Evolutionary conservation across 30 jellyfish, hydroid and myxozoan genomes (phyloP).

Genomic region (Phacellophora camtschatica): DNA sequence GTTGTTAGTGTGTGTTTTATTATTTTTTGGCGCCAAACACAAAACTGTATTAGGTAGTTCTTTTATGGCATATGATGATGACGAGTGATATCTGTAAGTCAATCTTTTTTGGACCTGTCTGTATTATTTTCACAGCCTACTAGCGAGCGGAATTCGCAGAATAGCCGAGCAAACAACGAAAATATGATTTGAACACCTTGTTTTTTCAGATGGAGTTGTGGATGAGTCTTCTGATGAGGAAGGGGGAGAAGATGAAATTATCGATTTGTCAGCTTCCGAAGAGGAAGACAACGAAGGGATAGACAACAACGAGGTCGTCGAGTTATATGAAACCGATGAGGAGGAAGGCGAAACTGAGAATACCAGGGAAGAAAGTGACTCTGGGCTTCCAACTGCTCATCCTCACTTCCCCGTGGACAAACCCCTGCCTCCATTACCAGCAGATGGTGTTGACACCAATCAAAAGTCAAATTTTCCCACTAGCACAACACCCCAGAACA

Average conservation of each 20-base stretch:
- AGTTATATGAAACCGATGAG: slow-evolving; percentile 46
- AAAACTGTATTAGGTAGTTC: too few relatives aligned
- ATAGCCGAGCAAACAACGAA: background rate
- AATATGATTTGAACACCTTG: too few relatives aligned
- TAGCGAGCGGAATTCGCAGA: too few relatives aligned
- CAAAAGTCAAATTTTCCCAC: too few relatives aligned
- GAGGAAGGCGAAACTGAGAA: background rate
- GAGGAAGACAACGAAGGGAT: slow-evolving; percentile 28
- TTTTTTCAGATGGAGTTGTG: slow-evolving; percentile 33
- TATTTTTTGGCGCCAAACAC: too few relatives aligned
- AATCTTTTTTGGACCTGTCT: too few relatives aligned
- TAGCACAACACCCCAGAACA: too few relatives aligned
- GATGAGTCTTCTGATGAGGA: slow-evolving; percentile 67
- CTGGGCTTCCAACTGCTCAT: slow-evolving; percentile 9
- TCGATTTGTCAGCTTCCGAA: slow-evolving; percentile 69
- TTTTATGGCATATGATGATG: too few relatives aligned
- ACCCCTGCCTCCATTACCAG: slow-evolving; percentile 58
- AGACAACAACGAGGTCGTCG: slow-evolving; percentile 1
- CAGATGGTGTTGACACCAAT: too few relatives aligned
- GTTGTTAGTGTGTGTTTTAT: too few relatives aligned
- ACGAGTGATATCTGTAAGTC: too few relatives aligned
- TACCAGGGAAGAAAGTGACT: background rate
- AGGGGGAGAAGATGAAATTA: slow-evolving; percentile 67
- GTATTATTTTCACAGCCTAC: too few relatives aligned
- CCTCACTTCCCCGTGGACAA: background rate